These are phyloP conservation scores for Drosophila repletoides DNA, from an alignment of 1,140 invertebrate species.

Conservation along the genomic window DNA sequence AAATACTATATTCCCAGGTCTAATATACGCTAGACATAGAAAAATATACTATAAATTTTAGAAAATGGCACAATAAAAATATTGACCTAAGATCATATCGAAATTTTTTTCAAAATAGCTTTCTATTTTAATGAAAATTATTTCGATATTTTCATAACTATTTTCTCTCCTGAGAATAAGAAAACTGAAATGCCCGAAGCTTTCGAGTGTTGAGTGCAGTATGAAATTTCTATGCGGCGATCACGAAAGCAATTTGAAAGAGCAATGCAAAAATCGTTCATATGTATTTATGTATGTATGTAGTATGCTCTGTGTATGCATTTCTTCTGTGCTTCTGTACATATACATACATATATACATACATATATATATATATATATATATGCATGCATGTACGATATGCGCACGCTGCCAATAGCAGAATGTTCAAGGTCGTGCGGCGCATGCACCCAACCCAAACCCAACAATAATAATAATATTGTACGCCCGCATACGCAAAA, in stretches of 20 bases:
- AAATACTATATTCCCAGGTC: too few species aligned
- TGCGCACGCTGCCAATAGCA: constrained; percentile 63
- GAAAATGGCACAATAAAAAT: too few species aligned
- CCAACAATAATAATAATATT: constrained; percentile 24
- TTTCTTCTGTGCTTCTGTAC: not conserved
- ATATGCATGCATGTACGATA: constrained; percentile 47
- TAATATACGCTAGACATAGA: too few species aligned
- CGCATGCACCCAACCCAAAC: constrained; percentile 63
- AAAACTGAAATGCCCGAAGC: not conserved
- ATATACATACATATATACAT: constrained; percentile 11
- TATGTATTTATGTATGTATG: not conserved
- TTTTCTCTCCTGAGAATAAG: not conserved
- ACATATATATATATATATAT: not conserved
- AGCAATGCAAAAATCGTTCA: not conserved
- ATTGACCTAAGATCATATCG: too few species aligned
- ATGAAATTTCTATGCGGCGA: constrained; percentile 22
- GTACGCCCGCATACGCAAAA: constrained; percentile 62
- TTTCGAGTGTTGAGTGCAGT: constrained; percentile 4
- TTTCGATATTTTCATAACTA: not conserved
- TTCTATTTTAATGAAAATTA: too few species aligned
- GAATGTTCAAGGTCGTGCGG: constrained; percentile 66
- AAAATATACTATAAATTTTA: too few species aligned
- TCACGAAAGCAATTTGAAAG: constrained; percentile 21
- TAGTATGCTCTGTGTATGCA: not conserved
- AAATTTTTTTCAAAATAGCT: not conserved